A percentile compares a stretch with the other conserved stretches of the same genome.
These are phyloP conservation scores for Ophthalmolycus amberensis DNA, from an alignment of 2,113 vertebrate species.

Conservation along the genomic window DNA sequence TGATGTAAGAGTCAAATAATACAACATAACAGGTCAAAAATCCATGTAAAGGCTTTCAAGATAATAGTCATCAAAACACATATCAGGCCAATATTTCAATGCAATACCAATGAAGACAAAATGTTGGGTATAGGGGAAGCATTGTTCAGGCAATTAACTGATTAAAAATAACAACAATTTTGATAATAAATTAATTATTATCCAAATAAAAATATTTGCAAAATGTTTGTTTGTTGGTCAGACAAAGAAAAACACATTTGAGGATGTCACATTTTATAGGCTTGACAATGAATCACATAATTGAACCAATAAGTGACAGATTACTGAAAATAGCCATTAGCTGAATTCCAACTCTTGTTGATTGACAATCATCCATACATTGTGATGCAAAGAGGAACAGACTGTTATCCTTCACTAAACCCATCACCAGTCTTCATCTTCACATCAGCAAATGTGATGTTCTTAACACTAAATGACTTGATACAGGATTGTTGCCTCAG, in stretches of 20 bases:
- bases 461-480: conserved; percentile 12
- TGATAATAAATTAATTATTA: neutral
- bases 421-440: neutral
- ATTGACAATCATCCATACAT: neutral
- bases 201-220: neutral
- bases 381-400: neutral
- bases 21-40: neutral
- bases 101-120: neutral
- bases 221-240: neutral
- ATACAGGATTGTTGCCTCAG: conserved; percentile 9
- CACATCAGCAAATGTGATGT: conserved; percentile 2
- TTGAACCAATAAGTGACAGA: neutral
- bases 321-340: neutral
- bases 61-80: neutral
- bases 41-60: neutral
- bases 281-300: neutral
- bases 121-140: neutral
- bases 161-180: neutral
- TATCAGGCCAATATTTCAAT: neutral
- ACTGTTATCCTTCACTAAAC: neutral
- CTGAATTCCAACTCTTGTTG: neutral
- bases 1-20: neutral
- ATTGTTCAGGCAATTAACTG: neutral
- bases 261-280: neutral
- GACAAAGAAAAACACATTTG: neutral